A percentile compares a stretch with the other conserved stretches of the same genome.
These are phyloP conservation scores for Pheosia gnoma DNA, from an alignment of 2,888 invertebrate species.

Conservation along the genomic window DNA sequence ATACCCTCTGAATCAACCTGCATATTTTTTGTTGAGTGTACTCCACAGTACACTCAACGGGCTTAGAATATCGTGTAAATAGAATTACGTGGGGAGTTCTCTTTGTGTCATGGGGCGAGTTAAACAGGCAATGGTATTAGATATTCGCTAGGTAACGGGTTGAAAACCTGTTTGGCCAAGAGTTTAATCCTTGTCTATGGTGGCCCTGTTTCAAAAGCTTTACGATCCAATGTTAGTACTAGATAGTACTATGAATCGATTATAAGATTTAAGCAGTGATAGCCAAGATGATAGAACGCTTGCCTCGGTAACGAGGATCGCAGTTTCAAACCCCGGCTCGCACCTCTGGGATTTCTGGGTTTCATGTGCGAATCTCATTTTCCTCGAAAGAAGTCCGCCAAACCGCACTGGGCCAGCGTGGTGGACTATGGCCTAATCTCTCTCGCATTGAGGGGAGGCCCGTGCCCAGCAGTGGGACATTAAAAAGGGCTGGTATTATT, in stretches of 20 bases:
- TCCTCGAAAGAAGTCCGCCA: not conserved
- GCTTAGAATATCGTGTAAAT: constrained; percentile 1
- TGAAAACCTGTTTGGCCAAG: not conserved
- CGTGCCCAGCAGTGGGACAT: no score
- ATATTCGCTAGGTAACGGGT: not conserved
- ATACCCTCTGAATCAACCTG: no score
- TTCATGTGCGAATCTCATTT: not conserved
- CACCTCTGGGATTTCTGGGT: no score
- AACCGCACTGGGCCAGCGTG: no score
- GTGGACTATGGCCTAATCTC: not conserved
- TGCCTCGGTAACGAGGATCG: no score
- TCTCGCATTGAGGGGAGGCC: not conserved
- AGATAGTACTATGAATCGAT: no score
- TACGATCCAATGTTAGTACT: no score
- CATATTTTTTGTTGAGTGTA: no score
- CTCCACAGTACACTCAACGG: not conserved
- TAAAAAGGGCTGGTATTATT: no score
- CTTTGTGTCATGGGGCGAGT: not conserved
- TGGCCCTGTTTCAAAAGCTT: not conserved
- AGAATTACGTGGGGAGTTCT: not conserved
- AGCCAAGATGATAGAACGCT: no score
- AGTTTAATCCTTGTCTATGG: not conserved
- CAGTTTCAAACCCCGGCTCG: no score
- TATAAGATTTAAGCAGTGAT: no score
- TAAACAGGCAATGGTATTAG: not conserved